Evolutionary conservation across 2,888 invertebrate genomes (phyloP), one percentile per base, ranked within the genome.

Genomic region (Merodon equestris): DNA sequence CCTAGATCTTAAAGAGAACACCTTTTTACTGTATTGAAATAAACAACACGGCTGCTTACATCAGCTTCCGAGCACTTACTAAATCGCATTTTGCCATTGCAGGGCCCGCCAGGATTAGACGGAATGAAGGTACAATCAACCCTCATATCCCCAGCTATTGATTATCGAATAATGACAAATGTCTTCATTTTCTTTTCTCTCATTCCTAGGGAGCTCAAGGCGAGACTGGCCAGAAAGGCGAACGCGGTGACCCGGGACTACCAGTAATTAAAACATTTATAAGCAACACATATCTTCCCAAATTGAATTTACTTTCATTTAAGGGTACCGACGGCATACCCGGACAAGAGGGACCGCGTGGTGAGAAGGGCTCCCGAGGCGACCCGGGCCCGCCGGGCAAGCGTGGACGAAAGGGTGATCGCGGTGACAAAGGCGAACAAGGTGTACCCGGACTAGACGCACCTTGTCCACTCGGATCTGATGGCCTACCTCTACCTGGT

Each of bases 381-480:
- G 89, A 89, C 83, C 85, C 87, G 58, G 97, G 97, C 66, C 94
- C 94, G 66, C 90, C 93, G 79, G 97, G 97, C 75, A 96, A 96
- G 90, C 92, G 97, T 84, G 98, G 98, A 63, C 92, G 95, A 84
- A 96, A 96, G 90, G 98, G 98, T 36, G 95, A 96, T 89, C 94
- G 94, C 86, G 98, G 98, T 44, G 94, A 95, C 86, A 96, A 96
- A 90, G 98, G 98, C 68, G 97, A 97, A 86, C 96, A 96, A 91
- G 98, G 98, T 83, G 97, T 97, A 83, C 98, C 98, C 38, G 98
- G 98, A 40, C 91, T 99, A 85, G 98, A 99, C 90, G 99, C 99
- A 48, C 98, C 98, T n/a, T 99, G 99, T 91, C 99, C 99, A 82
- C 91, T 98, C 71, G 99, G 97, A 68, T 93, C 95, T 57, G 98